A percentile compares a stretch with the other conserved stretches of the same genome.
These are phyloP conservation scores for Okamejei kenojei DNA, from an alignment of 2,797 vertebrate species.

Conservation along the genomic window DNA sequence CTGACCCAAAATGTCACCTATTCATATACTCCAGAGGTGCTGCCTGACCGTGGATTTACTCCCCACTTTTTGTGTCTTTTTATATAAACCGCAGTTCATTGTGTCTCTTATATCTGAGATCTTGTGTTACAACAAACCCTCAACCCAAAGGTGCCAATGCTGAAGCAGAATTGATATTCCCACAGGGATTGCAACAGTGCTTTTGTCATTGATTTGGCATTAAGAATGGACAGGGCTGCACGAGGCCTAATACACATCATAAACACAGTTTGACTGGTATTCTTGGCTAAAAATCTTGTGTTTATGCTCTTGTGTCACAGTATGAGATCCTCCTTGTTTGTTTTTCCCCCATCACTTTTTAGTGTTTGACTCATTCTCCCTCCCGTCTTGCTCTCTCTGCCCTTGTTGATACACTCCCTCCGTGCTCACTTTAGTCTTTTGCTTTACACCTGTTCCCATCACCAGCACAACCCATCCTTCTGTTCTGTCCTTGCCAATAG, in stretches of 20 bases:
- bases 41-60: no score
- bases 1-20: background rate
- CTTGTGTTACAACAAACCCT: no score
- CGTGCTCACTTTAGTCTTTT: slow-evolving; percentile 50
- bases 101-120: background rate
- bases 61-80: no score
- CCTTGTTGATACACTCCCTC: slow-evolving; percentile 38
- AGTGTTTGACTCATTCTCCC: slow-evolving; percentile 41
- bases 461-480: slow-evolving; percentile 51
- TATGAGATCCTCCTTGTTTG: slow-evolving; percentile 16
- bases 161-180: background rate
- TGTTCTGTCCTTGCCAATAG: slow-evolving; percentile 50
- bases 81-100: no score
- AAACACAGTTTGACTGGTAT: background rate
- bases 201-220: background rate
- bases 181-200: background rate
- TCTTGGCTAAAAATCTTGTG: background rate
- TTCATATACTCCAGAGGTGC: no score
- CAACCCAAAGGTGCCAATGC: background rate
- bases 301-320: background rate
- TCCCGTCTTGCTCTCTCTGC: slow-evolving; percentile 39
- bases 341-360: slow-evolving; percentile 42
- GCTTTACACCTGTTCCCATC: slow-evolving; percentile 43
- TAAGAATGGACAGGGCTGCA: background rate
- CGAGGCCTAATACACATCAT: background rate